A percentile compares a stretch with the other conserved stretches of the same genome.
Evolutionary conservation across 2,888 invertebrate species (phyloP).

Genomic region (Neuroscelio doddi): DNA sequence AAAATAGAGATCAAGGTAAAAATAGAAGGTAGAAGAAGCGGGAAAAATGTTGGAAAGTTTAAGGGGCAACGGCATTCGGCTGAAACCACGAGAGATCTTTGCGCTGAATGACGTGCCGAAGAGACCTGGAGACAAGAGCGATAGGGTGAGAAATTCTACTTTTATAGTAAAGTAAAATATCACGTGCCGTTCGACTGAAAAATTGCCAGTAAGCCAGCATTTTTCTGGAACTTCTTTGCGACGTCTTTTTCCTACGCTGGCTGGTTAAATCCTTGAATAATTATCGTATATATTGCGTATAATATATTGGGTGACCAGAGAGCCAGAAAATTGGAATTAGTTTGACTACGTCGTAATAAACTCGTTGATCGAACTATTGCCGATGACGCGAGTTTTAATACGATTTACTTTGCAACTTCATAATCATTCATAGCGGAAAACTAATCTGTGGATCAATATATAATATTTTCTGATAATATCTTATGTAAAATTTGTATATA

Average conservation of each 20-base stretch:
- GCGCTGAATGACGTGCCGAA: constrained; percentile 29
- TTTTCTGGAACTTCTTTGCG: constrained; percentile 9
- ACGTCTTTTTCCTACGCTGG: constrained; percentile 4
- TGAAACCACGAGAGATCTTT: constrained; percentile 16
- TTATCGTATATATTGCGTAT: constrained; percentile 31
- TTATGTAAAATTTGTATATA: too few species aligned
- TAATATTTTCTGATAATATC: too few species aligned
- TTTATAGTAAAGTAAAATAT: constrained; percentile 39
- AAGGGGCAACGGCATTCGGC: constrained; percentile 13
- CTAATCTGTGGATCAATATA: neutral
- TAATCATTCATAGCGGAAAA: neutral
- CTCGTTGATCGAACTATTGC: constrained; percentile 22
- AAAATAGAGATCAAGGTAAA: constrained; percentile 2
- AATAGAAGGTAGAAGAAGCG: neutral
- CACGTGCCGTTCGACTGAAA: constrained; percentile 27
- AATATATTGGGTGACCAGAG: constrained; percentile 34
- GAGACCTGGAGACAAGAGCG: constrained; percentile 24
- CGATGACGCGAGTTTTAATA: constrained; percentile 34
- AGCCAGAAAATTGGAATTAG: constrained; percentile 45
- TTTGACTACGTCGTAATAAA: constrained; percentile 41
- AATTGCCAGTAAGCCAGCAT: constrained; percentile 34
- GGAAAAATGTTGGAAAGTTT: constrained; percentile 17
- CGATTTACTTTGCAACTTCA: constrained; percentile 17
- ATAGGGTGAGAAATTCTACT: constrained; percentile 40
- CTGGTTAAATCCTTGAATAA: constrained; percentile 40